Evolutionary conservation across 1,140 invertebrate species (phyloP), one percentile per base, ranked within the genome.

Genomic region (Riptortus pedestris): DNA sequence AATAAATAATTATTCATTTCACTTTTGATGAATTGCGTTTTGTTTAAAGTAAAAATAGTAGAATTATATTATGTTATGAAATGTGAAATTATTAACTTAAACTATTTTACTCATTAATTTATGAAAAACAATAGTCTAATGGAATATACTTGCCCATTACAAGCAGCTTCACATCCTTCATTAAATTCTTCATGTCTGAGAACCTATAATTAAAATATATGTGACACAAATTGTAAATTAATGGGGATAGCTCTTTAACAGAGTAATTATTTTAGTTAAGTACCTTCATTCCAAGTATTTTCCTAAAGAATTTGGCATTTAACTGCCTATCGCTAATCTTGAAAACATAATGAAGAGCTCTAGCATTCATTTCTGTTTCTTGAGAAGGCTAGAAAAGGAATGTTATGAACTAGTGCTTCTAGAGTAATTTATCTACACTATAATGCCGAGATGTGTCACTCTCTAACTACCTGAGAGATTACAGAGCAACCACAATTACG

Each of bases 171-270:
- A 77, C 95, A 98, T 5, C 93, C 93, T 74, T 96, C 90, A 66
- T 85, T 82, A 76, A 98, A 98, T 78, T 98, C 96, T 78, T 98
- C 96, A 78, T 98, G 96, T 65, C 96, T 81, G 43, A 97, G 75
- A 59, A 97, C 87, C 90, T 93, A 68, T 27, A 67, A 69, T 43
- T 68, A 69, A 71, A 68, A 52, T 64, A 64, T 22, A 60, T 51
- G 66, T 64, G 47, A 51, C 62, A 62, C 31, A n/a, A 51, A 51
- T 20, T 20, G 7, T 9, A 7, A 51, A 47, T 20, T n/a, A 33
- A 28, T 20, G n/a, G 28, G 31, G 31, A 38, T 7, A 38, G 14
- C 31, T 38, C 14, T 7, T 38, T 38, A 14, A 38, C 31, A 38
- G 14, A 14, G 5, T 38, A 38, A 38, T 38, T 38, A 38, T 11